phyloP scores from a whole-genome alignment of 2,888 invertebrate species.

The Mechanitis messenoides region DNA sequence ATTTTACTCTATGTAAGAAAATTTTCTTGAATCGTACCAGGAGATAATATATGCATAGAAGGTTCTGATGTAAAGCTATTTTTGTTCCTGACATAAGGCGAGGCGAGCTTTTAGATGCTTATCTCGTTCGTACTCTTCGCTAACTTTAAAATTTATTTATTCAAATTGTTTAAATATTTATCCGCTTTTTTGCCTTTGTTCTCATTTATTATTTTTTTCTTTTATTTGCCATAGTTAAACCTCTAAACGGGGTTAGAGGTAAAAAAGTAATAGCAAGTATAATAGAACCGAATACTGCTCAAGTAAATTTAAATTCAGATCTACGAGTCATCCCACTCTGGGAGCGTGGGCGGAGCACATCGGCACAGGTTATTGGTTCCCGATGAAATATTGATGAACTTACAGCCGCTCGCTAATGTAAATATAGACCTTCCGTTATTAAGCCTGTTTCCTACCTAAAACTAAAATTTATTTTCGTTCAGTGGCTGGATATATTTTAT shows the following conservation, averaged over 20 bases:
- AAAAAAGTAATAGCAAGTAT: neutral
- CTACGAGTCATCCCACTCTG: slow-evolving; percentile 5
- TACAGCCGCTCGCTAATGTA: slow-evolving; percentile 23
- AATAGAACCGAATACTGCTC: neutral
- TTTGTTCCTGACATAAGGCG: neutral
- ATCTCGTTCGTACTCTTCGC: neutral
- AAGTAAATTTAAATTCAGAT: slow-evolving; percentile 11
- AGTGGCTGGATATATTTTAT: neutral
- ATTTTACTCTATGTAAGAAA: too few species aligned
- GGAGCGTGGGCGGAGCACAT: slow-evolving; percentile 13
- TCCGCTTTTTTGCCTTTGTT: neutral
- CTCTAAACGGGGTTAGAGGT: neutral
- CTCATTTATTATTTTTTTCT: neutral
- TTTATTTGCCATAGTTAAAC: neutral
- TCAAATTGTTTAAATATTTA: neutral
- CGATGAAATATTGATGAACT: slow-evolving; percentile 60
- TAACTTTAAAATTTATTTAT: neutral
- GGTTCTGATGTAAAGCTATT: neutral
- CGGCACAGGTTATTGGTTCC: slow-evolving; percentile 44
- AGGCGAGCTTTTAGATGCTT: neutral
- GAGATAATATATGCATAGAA: neutral
- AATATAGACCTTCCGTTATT: slow-evolving; percentile 15
- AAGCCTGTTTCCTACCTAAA: slow-evolving; percentile 11
- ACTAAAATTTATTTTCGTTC: slow-evolving; percentile 13
- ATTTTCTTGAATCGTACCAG: too few species aligned